Conservation (phyloP, 2,113 vertebrate species). For the Perca fluviatilis region DNA sequence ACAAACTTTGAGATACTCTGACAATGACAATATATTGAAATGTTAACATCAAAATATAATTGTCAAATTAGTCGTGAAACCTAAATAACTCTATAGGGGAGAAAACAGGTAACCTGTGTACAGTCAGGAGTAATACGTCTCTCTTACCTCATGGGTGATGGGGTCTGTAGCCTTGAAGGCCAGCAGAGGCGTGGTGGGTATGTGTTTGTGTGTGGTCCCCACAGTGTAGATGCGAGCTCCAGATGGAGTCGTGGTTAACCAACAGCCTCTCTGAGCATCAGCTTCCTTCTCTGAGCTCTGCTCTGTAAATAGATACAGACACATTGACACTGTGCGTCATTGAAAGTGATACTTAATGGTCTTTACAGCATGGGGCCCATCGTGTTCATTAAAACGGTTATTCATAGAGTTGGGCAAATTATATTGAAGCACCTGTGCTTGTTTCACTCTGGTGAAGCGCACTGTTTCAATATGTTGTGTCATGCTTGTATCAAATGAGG, state of each 20-base stretch:
- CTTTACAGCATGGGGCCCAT: not conserved
- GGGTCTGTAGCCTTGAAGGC: constrained; percentile 88
- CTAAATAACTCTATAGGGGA: not conserved
- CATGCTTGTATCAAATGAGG: too few species aligned
- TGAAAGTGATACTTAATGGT: not conserved
- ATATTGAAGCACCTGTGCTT: too few species aligned
- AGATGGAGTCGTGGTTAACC: constrained; percentile 90
- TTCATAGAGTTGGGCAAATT: too few species aligned
- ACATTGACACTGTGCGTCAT: not conserved
- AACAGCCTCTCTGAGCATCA: constrained; percentile 77
- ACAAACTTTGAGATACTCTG: not conserved
- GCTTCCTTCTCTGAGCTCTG: constrained; percentile 31
- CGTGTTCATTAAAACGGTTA: not conserved
- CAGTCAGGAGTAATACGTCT: not conserved
- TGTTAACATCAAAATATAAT: not conserved
- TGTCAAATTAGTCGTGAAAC: not conserved
- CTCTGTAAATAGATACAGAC: constrained; percentile 48
- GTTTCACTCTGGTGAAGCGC: too few species aligned
- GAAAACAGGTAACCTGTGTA: not conserved
- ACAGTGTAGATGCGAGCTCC: constrained; percentile 88
- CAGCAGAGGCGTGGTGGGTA: constrained; percentile 78
- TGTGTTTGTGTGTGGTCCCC: constrained; percentile 72
- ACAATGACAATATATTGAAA: not conserved
- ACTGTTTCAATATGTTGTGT: too few species aligned
- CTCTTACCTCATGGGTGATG: constrained; percentile 86